Conservation (phyloP, 2,797 vertebrate species). For the Rhincodon typus region DNA sequence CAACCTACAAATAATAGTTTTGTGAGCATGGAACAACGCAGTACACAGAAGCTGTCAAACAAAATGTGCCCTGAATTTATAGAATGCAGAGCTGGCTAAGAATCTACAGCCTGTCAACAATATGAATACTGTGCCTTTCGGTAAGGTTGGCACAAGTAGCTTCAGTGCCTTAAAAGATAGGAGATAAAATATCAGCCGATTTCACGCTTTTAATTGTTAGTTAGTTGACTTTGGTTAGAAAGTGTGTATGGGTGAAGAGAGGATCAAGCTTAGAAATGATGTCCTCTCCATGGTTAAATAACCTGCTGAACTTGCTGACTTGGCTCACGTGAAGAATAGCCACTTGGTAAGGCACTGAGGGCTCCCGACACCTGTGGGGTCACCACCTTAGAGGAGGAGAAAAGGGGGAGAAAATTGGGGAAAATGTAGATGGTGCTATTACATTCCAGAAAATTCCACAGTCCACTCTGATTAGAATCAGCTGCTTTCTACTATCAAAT, state of each 20-base stretch:
- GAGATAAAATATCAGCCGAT: neutral
- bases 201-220: neutral
- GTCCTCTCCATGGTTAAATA: neutral
- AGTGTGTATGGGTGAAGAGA: conserved; percentile 11
- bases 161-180: neutral
- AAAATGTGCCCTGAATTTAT: neutral
- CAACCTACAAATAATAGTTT: neutral
- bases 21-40: no score
- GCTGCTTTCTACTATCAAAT: neutral
- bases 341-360: conserved; percentile 23
- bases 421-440: neutral
- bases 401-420: conserved; percentile 15
- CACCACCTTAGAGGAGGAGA: conserved; percentile 1
- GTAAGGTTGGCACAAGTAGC: neutral
- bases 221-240: conserved; percentile 1
- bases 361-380: neutral
- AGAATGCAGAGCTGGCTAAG: neutral
- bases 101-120: neutral
- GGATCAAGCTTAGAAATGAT: conserved; percentile 18
- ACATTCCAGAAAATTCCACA: neutral
- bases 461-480: conserved; percentile 2
- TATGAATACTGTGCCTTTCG: neutral
- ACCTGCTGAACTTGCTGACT: conserved; percentile 9
- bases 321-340: conserved; percentile 17
- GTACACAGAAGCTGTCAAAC: neutral